phyloP scores from a whole-genome alignment of 2,888 invertebrate species.

The Drosophila pegasa region DNA sequence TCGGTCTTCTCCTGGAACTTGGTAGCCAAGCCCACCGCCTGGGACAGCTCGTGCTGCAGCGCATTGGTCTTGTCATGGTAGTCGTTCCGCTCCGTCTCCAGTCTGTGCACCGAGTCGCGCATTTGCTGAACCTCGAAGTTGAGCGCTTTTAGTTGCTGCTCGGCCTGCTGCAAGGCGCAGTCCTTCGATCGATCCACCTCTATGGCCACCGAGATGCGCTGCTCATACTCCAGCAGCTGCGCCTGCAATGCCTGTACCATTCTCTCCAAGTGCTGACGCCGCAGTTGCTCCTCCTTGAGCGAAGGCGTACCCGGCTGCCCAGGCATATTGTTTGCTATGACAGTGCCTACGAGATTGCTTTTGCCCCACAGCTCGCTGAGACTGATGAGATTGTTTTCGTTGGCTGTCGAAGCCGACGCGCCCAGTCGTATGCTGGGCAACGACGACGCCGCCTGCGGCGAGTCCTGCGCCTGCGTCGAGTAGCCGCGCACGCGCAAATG shows the following conservation, averaged over 20 bases:
- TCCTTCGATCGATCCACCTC: slow-evolving; percentile 92
- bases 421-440: slow-evolving; percentile 64
- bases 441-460: slow-evolving; percentile 57
- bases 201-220: slow-evolving; percentile 91
- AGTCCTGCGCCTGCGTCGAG: slow-evolving; percentile 19
- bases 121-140: slow-evolving; percentile 70
- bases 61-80: slow-evolving; percentile 86
- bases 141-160: slow-evolving; percentile 87
- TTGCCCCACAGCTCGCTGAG: slow-evolving; percentile 84
- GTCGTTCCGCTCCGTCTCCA: slow-evolving; percentile 83
- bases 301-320: slow-evolving; percentile 82
- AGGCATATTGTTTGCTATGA: slow-evolving; percentile 41
- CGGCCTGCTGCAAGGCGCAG: slow-evolving; percentile 88
- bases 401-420: slow-evolving; percentile 1
- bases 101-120: slow-evolving; percentile 60
- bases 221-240: slow-evolving; percentile 90
- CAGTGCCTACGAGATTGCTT: slow-evolving; percentile 72
- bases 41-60: slow-evolving; percentile 90
- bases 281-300: slow-evolving; percentile 90
- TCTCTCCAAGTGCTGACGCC: slow-evolving; percentile 91
- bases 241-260: slow-evolving; percentile 91
- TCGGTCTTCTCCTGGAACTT: slow-evolving; percentile 89
- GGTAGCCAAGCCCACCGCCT: slow-evolving; percentile 89
- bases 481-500: slow-evolving; percentile 40
- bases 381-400: slow-evolving; percentile 78